Conservation (phyloP, 2,797 vertebrate species). For the Manis javanica region DNA sequence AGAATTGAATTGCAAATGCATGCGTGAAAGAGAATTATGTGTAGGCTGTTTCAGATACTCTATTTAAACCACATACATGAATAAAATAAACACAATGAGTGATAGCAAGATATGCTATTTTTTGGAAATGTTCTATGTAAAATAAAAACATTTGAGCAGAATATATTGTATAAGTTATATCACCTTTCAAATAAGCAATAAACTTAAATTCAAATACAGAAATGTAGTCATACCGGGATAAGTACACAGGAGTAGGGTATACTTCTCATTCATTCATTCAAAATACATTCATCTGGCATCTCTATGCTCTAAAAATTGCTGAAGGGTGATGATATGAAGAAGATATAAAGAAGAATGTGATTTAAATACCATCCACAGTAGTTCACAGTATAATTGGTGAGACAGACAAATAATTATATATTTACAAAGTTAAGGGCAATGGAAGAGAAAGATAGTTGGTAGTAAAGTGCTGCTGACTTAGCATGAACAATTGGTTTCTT, state of each 20-base stretch:
- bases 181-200: background rate
- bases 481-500: background rate
- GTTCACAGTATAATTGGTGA: background rate
- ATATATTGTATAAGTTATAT: slow-evolving; percentile 9
- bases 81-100: background rate
- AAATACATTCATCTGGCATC: background rate
- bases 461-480: background rate
- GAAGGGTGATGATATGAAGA: background rate
- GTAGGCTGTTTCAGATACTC: background rate
- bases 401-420: background rate
- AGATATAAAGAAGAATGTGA: background rate
- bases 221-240: background rate
- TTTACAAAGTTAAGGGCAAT: background rate
- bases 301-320: background rate
- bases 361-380: background rate
- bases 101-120: background rate
- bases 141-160: background rate
- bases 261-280: background rate
- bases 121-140: background rate
- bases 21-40: background rate
- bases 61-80: background rate
- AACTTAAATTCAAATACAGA: background rate
- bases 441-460: background rate
- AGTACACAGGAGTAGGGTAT: background rate
- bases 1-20: background rate